Percentiles rank a stretch among this genome's conserved stretches.
phyloP scores from a whole-genome alignment of 2,888 invertebrate genomes.

The Anthophora plumipes region DNA sequence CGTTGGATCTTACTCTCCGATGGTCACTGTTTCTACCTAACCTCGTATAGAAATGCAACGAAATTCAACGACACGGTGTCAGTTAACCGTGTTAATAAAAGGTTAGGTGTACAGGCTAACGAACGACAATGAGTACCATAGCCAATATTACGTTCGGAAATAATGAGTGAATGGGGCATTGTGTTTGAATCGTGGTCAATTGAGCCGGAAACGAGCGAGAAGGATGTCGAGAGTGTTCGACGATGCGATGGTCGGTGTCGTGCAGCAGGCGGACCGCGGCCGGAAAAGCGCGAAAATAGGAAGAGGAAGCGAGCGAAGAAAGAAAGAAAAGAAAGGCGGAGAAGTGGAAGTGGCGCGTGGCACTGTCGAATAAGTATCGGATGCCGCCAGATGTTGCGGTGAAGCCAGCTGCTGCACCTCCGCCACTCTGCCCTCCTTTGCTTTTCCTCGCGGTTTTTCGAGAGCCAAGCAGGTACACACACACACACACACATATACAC shows the following conservation, averaged over 20 bases:
- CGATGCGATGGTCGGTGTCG: slow-evolving; percentile 7
- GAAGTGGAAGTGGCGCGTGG: slow-evolving; percentile 82
- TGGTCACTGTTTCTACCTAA: too few relatives aligned
- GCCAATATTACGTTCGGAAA: background rate
- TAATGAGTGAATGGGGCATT: slow-evolving; percentile 6
- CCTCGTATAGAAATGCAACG: too few relatives aligned
- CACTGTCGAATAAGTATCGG: slow-evolving; percentile 78
- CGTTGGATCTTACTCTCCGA: too few relatives aligned
- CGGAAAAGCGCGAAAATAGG: slow-evolving; percentile 61
- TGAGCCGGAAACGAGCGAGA: slow-evolving; percentile 33
- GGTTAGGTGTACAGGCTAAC: too few relatives aligned
- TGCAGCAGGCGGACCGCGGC: slow-evolving; percentile 22
- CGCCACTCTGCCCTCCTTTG: slow-evolving; percentile 67
- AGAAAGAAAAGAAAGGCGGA: slow-evolving; percentile 65
- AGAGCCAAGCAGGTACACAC: slow-evolving; percentile 66
- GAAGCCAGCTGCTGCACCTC: slow-evolving; percentile 77
- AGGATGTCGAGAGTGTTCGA: slow-evolving; percentile 16
- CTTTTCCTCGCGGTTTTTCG: slow-evolving; percentile 74
- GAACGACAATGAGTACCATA: background rate
- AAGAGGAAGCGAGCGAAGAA: slow-evolving; percentile 47
- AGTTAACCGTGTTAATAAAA: too few relatives aligned
- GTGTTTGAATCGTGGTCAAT: slow-evolving; percentile 19
- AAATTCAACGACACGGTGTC: too few relatives aligned
- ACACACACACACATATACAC: slow-evolving; percentile 41
- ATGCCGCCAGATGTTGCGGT: slow-evolving; percentile 80